A percentile compares a stretch with the other conserved stretches of the same genome.
Conservation (phyloP, 2,113 vertebrate species). For the Girardinichthys multiradiatus region DNA sequence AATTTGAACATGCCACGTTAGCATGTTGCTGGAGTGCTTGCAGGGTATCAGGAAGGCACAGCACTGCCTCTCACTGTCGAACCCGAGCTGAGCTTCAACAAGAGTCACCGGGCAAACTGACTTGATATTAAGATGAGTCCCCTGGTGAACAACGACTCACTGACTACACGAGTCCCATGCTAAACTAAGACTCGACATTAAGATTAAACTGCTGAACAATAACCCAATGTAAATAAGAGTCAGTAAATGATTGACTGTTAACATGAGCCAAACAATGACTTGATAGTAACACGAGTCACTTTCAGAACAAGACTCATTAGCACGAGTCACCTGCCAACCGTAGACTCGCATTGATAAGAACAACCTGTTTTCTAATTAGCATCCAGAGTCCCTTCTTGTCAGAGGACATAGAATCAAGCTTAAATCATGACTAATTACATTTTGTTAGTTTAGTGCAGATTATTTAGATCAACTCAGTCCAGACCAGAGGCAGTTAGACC, state of each 20-base stretch:
- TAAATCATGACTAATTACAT: neutral
- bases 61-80: neutral
- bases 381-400: neutral
- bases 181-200: neutral
- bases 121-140: no score
- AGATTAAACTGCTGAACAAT: no score
- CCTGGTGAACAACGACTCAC: no score
- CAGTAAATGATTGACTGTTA: no score
- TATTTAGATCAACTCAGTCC: neutral
- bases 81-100: neutral
- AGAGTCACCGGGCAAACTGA: neutral
- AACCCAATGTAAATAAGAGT: no score
- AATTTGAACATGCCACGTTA: no score
- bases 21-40: no score
- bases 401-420: neutral
- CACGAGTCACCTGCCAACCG: neutral
- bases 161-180: neutral
- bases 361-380: neutral
- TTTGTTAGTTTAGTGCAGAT: neutral
- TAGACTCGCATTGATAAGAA: neutral
- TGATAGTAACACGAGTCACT: no score
- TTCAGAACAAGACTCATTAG: no score
- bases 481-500: neutral
- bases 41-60: no score
- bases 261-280: no score